These are phyloP conservation scores for Caracal caracal DNA, from an alignment of 2,113 vertebrate genomes.

Conservation along the genomic window DNA sequence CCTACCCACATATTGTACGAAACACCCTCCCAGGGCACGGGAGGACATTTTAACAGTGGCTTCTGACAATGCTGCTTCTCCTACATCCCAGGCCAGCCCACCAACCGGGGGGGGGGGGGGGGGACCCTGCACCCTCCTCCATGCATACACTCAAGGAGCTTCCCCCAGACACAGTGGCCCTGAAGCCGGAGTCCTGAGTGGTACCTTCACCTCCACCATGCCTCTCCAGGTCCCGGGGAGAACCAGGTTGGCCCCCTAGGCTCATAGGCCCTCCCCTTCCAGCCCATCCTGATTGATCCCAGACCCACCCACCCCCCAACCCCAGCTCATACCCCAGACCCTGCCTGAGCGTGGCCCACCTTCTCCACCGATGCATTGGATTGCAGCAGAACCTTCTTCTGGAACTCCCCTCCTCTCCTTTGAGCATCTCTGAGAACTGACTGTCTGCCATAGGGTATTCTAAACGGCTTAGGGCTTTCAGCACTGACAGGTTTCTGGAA, in stretches of 20 bases:
- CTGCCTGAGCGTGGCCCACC: background rate
- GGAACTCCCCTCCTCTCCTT: background rate
- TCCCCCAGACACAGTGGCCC: background rate
- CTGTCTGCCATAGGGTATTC: fast-evolving
- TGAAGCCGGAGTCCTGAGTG: background rate
- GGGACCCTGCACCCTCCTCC: background rate
- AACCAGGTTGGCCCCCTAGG: background rate
- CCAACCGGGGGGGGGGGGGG: background rate
- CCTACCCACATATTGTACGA: no score
- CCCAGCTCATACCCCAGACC: background rate
- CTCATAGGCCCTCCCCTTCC: background rate
- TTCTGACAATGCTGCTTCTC: background rate
- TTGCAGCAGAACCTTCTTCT: background rate
- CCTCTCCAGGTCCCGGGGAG: background rate
- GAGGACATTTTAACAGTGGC: background rate
- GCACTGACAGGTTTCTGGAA: background rate
- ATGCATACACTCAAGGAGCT: background rate
- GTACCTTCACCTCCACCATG: background rate
- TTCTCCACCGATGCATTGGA: conserved; percentile 20
- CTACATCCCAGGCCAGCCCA: background rate
- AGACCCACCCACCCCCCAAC: background rate
- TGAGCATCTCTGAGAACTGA: background rate
- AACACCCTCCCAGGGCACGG: background rate
- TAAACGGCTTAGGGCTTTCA: fast-evolving
- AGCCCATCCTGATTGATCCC: no score